phyloP scores from a whole-genome alignment of 2,888 invertebrate species.

The Parnassius mnemosyne region DNA sequence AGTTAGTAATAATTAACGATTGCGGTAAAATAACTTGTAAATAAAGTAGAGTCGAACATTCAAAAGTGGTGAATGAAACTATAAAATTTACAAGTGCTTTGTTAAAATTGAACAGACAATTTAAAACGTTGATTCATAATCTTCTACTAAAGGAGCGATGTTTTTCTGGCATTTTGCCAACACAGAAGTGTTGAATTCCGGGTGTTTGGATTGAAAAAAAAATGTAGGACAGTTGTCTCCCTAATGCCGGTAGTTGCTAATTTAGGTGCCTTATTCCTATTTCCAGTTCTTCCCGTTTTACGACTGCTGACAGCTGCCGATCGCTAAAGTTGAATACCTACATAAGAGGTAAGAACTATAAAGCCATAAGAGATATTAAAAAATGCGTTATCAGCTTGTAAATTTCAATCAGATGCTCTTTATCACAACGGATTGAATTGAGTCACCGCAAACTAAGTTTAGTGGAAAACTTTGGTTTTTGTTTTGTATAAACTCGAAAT shows the following conservation, averaged over 20 bases:
- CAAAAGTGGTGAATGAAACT: neutral
- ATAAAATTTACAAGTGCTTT: neutral
- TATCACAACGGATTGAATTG: neutral
- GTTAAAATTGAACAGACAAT: constrained; percentile 1
- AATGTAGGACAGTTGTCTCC: constrained; percentile 18
- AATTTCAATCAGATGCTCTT: no score
- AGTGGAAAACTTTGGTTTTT: neutral
- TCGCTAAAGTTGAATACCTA: neutral
- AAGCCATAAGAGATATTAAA: neutral
- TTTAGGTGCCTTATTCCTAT: constrained; percentile 10
- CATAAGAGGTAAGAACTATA: neutral
- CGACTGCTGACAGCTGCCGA: no score
- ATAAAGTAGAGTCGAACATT: no score
- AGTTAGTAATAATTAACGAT: no score
- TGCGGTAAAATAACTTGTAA: no score
- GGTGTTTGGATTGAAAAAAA: constrained; percentile 10
- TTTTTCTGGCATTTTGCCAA: constrained; percentile 23
- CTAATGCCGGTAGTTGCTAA: constrained; percentile 13
- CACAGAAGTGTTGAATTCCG: constrained; percentile 19
- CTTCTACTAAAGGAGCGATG: constrained; percentile 10
- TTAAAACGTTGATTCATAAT: constrained; percentile 14
- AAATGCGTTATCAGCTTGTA: no score
- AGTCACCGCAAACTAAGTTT: neutral
- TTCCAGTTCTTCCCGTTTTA: neutral
- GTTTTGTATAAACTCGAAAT: no score